Evolutionary conservation across 2,113 vertebrate species (phyloP).

Genomic region (Australoheros scitulus): DNA sequence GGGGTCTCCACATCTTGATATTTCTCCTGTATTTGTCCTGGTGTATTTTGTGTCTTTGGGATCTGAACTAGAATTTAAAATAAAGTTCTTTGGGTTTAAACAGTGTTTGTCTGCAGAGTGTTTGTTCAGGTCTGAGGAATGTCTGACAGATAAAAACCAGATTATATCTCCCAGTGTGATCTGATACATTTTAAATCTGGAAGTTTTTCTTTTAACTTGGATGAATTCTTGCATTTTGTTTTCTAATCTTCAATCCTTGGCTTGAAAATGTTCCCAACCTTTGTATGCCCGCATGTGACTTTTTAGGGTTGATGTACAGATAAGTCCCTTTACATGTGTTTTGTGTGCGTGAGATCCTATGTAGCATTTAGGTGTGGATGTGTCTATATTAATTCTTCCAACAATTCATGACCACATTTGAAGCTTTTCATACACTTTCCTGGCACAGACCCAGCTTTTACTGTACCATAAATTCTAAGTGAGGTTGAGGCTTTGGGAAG

Average conservation of each 20-base stretch:
- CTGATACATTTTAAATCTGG: background rate
- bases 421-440: no score
- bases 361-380: no score
- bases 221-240: background rate
- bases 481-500: no score
- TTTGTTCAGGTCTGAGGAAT: background rate
- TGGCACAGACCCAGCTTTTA: no score
- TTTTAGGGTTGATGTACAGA: fast-evolving
- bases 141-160: background rate
- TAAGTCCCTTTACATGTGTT: background rate
- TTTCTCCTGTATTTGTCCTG: background rate
- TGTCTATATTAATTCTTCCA: no score
- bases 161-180: background rate
- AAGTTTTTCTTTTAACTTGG: background rate
- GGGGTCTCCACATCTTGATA: constrained; percentile 2
- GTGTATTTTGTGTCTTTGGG: constrained; percentile 5
- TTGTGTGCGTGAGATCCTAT: no score
- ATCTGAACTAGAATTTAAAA: background rate
- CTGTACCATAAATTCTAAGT: no score
- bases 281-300: background rate
- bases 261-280: background rate
- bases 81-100: constrained; percentile 9
- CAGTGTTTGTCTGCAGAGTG: background rate
- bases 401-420: no score
- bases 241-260: background rate